Evolutionary conservation across 2,888 invertebrate genomes (phyloP).

Genomic region (Seira ritae): DNA sequence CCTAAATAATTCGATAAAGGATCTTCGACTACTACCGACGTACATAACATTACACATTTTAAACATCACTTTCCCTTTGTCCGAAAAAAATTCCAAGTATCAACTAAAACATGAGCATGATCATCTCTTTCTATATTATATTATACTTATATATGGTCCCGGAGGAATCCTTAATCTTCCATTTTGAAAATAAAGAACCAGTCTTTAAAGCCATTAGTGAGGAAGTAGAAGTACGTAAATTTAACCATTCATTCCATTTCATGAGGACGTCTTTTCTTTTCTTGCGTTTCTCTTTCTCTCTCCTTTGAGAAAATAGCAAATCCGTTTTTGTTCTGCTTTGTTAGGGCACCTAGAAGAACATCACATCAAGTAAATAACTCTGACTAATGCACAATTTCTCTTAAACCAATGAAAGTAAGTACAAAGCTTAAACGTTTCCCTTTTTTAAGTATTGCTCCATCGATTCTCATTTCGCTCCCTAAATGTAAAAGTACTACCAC

Average conservation of each 20-base stretch:
- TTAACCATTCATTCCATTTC: background rate
- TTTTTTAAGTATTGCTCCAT: slow-evolving; percentile 12
- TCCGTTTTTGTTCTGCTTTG: slow-evolving; percentile 21
- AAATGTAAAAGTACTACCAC: slow-evolving; percentile 1
- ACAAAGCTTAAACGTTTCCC: background rate
- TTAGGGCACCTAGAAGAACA: background rate
- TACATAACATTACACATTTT: slow-evolving; percentile 2
- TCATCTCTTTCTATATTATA: no score
- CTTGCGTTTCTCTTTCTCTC: background rate
- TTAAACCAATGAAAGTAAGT: background rate
- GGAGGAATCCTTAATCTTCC: slow-evolving; percentile 4
- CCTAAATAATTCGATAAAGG: slow-evolving; percentile 16
- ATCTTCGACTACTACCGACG: background rate
- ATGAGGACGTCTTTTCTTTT: background rate
- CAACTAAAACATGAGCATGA: no score
- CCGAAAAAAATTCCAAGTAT: background rate
- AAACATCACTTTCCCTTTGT: background rate
- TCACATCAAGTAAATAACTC: slow-evolving; percentile 14
- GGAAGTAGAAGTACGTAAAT: slow-evolving; percentile 12
- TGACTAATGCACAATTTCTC: slow-evolving; percentile 14
- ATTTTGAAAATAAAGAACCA: slow-evolving; percentile 16
- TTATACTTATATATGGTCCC: background rate
- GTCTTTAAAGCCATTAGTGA: slow-evolving; percentile 12
- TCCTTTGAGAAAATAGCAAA: background rate
- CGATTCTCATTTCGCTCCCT: slow-evolving; percentile 15